phyloP scores from a whole-genome alignment of 2,888 invertebrate genomes.

The Gerris lacustris region DNA sequence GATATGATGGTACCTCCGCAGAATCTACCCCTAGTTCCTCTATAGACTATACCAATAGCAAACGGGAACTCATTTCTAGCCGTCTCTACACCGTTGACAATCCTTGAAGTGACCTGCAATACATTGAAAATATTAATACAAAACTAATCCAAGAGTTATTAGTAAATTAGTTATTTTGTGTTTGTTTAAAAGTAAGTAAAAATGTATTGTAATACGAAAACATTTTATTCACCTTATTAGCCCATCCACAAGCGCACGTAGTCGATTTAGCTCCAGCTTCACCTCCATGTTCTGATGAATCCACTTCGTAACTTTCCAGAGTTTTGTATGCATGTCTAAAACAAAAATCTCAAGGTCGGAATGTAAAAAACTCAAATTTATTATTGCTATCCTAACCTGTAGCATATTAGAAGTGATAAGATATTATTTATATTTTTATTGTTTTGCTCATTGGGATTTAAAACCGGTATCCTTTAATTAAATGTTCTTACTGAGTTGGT shows the following conservation, averaged over 20 bases:
- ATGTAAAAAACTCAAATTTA: too few relatives aligned
- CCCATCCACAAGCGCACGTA: slow-evolving; percentile 10
- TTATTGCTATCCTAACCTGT: too few relatives aligned
- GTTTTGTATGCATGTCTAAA: neutral
- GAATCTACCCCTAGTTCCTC: neutral
- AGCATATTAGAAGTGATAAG: too few relatives aligned
- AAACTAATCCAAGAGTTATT: too few relatives aligned
- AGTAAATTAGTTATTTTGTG: too few relatives aligned
- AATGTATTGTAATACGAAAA: neutral
- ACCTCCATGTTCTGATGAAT: slow-evolving; percentile 9
- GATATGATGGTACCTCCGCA: slow-evolving; percentile 1
- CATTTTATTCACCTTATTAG: slow-evolving; percentile 4
- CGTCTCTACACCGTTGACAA: neutral
- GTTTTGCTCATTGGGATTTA: too few relatives aligned
- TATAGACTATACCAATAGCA: neutral
- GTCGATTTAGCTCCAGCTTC: neutral
- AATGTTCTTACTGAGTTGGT: neutral
- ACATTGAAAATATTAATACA: neutral
- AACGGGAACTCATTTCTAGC: slow-evolving; percentile 4
- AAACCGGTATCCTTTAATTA: too few relatives aligned
- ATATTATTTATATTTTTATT: too few relatives aligned
- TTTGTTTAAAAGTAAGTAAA: neutral
- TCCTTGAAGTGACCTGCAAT: neutral
- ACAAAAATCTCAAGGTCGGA: neutral
- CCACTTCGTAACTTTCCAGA: neutral